Conservation (phyloP, 2,888 invertebrate species). For the Amblyjoppa proteus region DNA sequence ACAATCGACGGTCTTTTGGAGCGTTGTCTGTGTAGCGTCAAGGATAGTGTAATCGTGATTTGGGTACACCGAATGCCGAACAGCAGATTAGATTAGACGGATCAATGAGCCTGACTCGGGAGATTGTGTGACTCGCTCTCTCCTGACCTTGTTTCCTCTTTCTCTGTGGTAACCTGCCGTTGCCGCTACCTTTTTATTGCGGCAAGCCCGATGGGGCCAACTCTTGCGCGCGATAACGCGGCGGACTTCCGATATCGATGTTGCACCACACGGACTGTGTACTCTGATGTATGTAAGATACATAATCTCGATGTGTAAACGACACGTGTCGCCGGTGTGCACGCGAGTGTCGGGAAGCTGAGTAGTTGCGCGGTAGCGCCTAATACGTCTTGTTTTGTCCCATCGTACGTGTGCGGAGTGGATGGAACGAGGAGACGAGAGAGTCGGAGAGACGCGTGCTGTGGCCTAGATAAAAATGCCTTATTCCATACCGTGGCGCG, state of each 20-base stretch:
- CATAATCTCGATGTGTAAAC: constrained; percentile 17
- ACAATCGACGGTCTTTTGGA: no score
- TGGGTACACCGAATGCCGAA: constrained; percentile 22
- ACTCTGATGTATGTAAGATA: not conserved
- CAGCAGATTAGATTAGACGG: constrained; percentile 55
- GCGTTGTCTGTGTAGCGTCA: no score
- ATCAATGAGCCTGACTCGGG: constrained; percentile 51
- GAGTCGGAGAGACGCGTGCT: constrained; percentile 32
- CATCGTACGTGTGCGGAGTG: not conserved
- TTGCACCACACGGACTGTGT: constrained; percentile 6
- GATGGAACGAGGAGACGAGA: constrained; percentile 16
- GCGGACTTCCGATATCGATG: constrained; percentile 42
- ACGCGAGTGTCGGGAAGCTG: constrained; percentile 32
- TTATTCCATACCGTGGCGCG: constrained; percentile 44
- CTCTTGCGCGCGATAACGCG: constrained; percentile 39
- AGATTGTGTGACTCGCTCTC: constrained; percentile 45
- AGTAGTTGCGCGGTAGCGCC: constrained; percentile 1
- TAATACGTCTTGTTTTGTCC: constrained; percentile 12
- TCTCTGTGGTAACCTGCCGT: constrained; percentile 8
- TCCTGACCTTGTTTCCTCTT: constrained; percentile 49
- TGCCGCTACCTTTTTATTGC: constrained; percentile 13
- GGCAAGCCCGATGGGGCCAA: not conserved
- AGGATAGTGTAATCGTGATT: no score
- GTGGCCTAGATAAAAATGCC: constrained; percentile 59
- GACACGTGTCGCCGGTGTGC: constrained; percentile 4